Evolutionary conservation across 2,888 invertebrate species (phyloP), one percentile per base, ranked within the genome.

Genomic region (Xestia xanthographa): DNA sequence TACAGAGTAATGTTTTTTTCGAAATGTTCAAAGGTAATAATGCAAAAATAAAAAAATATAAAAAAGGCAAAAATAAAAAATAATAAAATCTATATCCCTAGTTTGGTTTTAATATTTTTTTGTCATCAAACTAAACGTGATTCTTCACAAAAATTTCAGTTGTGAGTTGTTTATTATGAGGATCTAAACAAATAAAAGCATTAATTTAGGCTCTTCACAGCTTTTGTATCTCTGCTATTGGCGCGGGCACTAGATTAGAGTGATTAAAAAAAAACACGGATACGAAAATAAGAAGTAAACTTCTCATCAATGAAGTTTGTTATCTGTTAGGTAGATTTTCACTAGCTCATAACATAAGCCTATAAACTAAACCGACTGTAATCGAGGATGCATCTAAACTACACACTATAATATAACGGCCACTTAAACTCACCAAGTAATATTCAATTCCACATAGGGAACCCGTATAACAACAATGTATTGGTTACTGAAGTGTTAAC

Each of bases 401-500:
- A 34, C n/a, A 11, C 12, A 69, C 34, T 45, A 11, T 75, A 66
- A 69, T 45, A 11, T 75, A 66, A 69, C 56, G 53, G 66, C 22
- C 65, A 48, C 48, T 77, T 80, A 68, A 77, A 73, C 67, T 68
- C 11, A 29, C 26, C 22, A 68, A 73, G 29, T 71, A 72, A 80
- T 63, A 77, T 80, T 77, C 72, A 71, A 75, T 72, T 72, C 34
- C 41, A 71, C 66, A 71, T 73, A 75, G 48, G 62, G 79, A 80
- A 77, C 71, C 73, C 66, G 68, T 66, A 68, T 58, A 48, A 43
- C 71, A 50, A 77, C 75, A 79, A 71, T 75, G 66, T 86, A 77
- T 75, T 65, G 66, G 38, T 63, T 62, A 66, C 70, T 75, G 75
- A 83, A 77, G 74, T 76, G 74, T 70, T 60, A 80, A 81, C 72